These are phyloP conservation scores for Periphyllus acericola DNA, from an alignment of 2,888 invertebrate genomes.

Conservation along the genomic window DNA sequence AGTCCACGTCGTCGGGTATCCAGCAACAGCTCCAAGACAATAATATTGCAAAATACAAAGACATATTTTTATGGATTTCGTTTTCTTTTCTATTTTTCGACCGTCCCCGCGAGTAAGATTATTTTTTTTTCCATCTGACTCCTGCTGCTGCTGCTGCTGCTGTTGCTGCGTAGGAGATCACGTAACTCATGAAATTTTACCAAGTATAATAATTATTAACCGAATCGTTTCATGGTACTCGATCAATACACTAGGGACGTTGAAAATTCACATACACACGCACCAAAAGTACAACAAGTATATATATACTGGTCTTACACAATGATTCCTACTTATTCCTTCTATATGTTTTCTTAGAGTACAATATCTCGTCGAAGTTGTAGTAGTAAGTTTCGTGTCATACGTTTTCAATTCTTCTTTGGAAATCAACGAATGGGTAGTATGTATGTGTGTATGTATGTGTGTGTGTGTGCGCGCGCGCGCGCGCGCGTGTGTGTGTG, in stretches of 20 bases:
- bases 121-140: neutral
- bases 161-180: neutral
- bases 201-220: constrained; percentile 20
- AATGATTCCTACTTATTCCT: neutral
- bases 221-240: neutral
- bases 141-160: no score
- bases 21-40: neutral
- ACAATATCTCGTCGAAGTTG: no score
- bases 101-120: neutral
- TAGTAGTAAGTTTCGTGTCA: neutral
- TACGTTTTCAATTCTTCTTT: neutral
- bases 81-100: neutral
- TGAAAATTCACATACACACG: neutral
- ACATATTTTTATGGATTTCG: constrained; percentile 34
- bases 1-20: neutral
- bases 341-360: no score
- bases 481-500: neutral
- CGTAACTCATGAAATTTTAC: constrained; percentile 9
- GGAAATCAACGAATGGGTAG: neutral
- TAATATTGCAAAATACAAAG: no score
- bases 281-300: neutral
- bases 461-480: neutral
- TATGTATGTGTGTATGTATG: neutral
- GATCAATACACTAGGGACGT: neutral
- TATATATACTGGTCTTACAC: neutral